Conservation (phyloP, 2,113 vertebrate genomes). For the Naja naja region DNA sequence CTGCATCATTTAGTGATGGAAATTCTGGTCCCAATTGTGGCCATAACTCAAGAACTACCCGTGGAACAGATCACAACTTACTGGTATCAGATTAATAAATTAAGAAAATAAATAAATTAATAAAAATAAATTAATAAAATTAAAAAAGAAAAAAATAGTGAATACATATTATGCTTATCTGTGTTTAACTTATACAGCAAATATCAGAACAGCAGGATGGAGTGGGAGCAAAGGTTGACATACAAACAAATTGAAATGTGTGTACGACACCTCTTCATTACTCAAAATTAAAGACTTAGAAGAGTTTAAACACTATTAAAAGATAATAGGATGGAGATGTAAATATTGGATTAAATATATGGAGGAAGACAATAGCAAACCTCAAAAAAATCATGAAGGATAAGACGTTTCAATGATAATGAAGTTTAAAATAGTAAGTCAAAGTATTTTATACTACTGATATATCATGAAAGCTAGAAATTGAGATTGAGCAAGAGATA, state of each 20-base stretch:
- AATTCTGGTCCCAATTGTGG: background rate
- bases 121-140: background rate
- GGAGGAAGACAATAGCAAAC: background rate
- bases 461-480: background rate
- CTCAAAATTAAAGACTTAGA: background rate
- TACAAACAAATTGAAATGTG: background rate
- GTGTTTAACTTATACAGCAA: background rate
- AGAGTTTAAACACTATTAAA: background rate
- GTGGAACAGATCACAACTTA: background rate
- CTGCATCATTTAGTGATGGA: background rate
- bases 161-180: background rate
- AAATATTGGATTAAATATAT: background rate
- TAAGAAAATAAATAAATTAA: too few species aligned
- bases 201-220: background rate
- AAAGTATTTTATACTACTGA: background rate
- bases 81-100: background rate
- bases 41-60: background rate
- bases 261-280: background rate
- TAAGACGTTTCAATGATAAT: background rate
- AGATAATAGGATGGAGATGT: background rate
- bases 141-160: background rate
- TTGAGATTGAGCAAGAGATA: background rate
- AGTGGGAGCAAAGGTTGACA: background rate
- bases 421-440: background rate
- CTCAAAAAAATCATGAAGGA: background rate